Conservation (phyloP, 1,140 invertebrate species). For the Trachymyrmex cornetzi region DNA sequence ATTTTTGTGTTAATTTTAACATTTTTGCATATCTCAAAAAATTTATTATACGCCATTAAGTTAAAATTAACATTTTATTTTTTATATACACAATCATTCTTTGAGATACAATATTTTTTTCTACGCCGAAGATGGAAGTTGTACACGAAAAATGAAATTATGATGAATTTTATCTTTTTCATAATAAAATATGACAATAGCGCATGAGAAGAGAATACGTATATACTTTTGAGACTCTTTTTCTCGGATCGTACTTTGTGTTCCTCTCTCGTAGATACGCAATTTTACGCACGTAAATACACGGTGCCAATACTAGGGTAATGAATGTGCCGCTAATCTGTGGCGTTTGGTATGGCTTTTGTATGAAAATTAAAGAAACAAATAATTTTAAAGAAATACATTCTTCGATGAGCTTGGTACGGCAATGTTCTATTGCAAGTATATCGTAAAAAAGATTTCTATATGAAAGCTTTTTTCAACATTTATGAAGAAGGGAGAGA, state of each 20-base stretch:
- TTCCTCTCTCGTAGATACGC: conserved; percentile 60
- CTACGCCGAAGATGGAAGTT: neutral
- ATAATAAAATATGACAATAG: conserved; percentile 39
- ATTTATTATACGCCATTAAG: no score
- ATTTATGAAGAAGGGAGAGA: neutral
- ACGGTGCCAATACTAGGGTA: conserved; percentile 77
- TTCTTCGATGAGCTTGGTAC: conserved; percentile 74
- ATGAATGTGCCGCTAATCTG: conserved; percentile 65
- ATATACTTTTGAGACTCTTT: conserved; percentile 32
- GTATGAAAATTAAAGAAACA: conserved; percentile 58
- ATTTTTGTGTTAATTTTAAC: no score
- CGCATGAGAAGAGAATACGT: neutral
- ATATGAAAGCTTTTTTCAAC: neutral
- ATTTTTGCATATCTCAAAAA: no score
- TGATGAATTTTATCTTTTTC: conserved; percentile 76
- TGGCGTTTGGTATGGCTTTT: conserved; percentile 72
- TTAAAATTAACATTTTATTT: no score
- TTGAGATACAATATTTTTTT: conserved; percentile 38
- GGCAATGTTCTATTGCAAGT: conserved; percentile 65
- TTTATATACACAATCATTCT: neutral
- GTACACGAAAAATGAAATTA: conserved; percentile 23
- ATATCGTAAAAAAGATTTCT: conserved; percentile 49
- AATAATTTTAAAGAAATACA: conserved; percentile 56
- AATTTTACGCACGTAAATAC: conserved; percentile 73
- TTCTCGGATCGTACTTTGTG: conserved; percentile 60